A percentile compares a stretch with the other conserved stretches of the same genome.
phyloP scores from a whole-genome alignment of 2,888 invertebrate genomes.

The Leucophora obtusa region DNA sequence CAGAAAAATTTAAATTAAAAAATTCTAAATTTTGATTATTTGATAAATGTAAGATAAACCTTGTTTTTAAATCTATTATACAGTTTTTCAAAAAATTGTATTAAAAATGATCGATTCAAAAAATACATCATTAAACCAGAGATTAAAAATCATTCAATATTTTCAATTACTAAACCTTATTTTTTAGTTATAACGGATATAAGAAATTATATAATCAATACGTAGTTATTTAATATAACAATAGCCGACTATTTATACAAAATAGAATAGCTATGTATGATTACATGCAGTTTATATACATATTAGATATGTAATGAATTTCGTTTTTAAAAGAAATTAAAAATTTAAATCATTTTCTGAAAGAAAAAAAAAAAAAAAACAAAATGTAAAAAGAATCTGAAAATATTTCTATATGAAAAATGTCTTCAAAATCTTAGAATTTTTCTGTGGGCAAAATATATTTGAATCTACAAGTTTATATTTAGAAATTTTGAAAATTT shows the following conservation, averaged over 20 bases:
- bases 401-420: neutral
- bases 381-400: neutral
- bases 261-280: neutral
- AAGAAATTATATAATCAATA: constrained; percentile 16
- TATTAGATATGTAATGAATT: neutral
- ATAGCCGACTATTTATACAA: neutral
- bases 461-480: no score
- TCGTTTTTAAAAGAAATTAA: constrained; percentile 1
- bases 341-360: neutral
- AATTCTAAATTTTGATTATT: no score
- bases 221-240: constrained; percentile 3
- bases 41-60: no score
- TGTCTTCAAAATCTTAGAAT: neutral
- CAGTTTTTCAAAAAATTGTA: neutral
- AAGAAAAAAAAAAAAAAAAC: no score
- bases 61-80: neutral
- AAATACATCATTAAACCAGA: constrained; percentile 25
- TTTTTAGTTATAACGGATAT: constrained; percentile 3
- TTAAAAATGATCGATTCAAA: neutral
- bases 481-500: no score
- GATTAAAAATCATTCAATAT: constrained; percentile 40
- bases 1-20: no score
- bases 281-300: neutral
- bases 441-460: neutral
- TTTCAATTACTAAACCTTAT: constrained; percentile 32